phyloP scores from a whole-genome alignment of 2,888 invertebrate species.

The Branchellion lobata region DNA sequence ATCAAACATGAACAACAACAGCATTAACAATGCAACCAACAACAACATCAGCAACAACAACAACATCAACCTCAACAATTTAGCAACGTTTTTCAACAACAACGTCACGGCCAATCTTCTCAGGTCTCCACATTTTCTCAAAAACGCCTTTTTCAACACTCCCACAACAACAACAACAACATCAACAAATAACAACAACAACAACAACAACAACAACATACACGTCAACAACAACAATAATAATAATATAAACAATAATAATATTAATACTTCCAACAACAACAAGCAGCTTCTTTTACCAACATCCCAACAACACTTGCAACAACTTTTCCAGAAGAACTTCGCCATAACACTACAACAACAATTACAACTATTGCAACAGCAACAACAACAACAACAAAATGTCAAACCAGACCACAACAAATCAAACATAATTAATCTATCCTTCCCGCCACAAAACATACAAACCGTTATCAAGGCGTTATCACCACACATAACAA shows the following conservation, averaged over 20 bases:
- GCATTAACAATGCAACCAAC: neutral
- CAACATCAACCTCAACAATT: neutral
- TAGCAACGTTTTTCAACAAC: neutral
- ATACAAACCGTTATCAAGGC: neutral
- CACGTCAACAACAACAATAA: no score
- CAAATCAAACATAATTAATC: neutral
- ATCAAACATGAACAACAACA: neutral
- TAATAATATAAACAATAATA: no score
- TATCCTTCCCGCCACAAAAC: neutral
- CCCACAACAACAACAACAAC: neutral
- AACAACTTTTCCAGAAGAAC: neutral
- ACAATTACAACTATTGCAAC: constrained; percentile 3
- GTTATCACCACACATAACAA: neutral
- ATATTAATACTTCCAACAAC: no score
- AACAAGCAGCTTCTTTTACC: no score
- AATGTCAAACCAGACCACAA: neutral
- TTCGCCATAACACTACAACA: neutral
- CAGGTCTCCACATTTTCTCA: neutral
- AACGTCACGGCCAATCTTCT: neutral
- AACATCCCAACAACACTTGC: neutral
- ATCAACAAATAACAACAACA: no score
- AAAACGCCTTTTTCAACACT: neutral
- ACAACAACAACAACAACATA: neutral
- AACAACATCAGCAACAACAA: neutral
- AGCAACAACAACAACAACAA: no score